Conservation (phyloP, 2,797 vertebrate genomes). For the Paedocypris micromegethes region DNA sequence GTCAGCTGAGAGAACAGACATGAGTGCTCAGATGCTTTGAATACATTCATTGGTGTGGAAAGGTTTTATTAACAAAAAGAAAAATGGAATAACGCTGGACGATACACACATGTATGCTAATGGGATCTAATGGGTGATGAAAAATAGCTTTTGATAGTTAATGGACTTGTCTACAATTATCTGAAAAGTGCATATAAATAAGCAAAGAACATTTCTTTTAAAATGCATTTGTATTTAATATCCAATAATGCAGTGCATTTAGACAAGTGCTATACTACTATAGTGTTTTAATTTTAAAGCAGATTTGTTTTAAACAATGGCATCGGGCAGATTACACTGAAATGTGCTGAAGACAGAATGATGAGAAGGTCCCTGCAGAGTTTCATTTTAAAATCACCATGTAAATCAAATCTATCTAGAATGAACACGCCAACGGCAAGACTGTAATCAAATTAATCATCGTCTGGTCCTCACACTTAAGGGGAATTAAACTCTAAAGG, state of each 20-base stretch:
- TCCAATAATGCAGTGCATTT: background rate
- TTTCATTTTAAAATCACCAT: conserved; percentile 62
- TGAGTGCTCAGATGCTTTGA: conserved; percentile 46
- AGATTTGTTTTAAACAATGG: conserved; percentile 27
- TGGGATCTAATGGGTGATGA: conserved; percentile 63
- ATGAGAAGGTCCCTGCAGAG: conserved; percentile 40
- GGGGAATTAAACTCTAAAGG: conserved; percentile 32
- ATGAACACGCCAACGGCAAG: conserved; percentile 53
- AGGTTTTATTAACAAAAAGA: conserved; percentile 49
- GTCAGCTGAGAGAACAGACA: conserved; percentile 40
- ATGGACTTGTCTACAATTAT: conserved; percentile 48
- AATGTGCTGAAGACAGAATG: conserved; percentile 32
- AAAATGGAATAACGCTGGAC: conserved; percentile 56
- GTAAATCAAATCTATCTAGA: conserved; percentile 63
- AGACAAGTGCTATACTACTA: background rate
- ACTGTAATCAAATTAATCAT: conserved; percentile 67
- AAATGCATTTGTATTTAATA: no score
- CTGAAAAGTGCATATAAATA: conserved; percentile 14
- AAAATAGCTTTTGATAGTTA: conserved; percentile 62
- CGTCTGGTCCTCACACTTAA: conserved; percentile 49
- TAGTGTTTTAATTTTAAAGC: conserved; percentile 36
- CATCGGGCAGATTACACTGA: conserved; percentile 36
- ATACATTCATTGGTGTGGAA: conserved; percentile 57
- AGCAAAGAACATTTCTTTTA: no score
- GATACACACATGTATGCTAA: conserved; percentile 60